phyloP scores from a whole-genome alignment of 2,888 invertebrate species.

The Stenotaenia linearis region DNA sequence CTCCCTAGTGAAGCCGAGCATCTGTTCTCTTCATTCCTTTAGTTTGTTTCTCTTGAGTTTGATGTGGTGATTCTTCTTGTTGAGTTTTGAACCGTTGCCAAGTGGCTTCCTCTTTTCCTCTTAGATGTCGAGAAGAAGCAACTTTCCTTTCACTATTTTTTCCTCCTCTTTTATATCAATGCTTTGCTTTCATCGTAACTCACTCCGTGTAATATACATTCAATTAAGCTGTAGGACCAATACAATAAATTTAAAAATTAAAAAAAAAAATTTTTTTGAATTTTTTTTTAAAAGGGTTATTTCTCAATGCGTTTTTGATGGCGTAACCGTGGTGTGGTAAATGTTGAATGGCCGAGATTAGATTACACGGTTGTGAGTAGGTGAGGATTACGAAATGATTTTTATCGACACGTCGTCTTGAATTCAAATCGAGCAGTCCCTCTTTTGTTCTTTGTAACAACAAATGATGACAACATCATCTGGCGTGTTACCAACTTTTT shows the following conservation, averaged over 20 bases:
- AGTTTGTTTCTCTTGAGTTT: not conserved
- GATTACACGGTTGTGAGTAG: not conserved
- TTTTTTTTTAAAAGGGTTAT: not conserved
- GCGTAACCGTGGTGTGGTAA: not conserved
- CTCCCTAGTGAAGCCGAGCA: not conserved
- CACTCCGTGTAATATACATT: not conserved
- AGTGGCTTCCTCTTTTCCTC: constrained; percentile 6
- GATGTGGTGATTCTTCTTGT: not conserved
- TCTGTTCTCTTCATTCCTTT: constrained; percentile 15
- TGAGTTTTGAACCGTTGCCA: constrained; percentile 19
- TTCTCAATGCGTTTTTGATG: not conserved
- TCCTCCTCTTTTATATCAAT: not conserved
- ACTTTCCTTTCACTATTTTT: constrained; percentile 8
- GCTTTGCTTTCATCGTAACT: constrained; percentile 7
- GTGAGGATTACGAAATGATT: not conserved
- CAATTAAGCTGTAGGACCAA: not conserved
- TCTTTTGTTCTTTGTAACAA: not conserved
- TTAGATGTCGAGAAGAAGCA: not conserved
- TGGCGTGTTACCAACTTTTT: not conserved
- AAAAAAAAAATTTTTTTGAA: no score
- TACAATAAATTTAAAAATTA: no score
- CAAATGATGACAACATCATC: not conserved
- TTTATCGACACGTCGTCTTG: not conserved
- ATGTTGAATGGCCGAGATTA: not conserved
- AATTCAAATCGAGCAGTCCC: not conserved